Percentiles rank a stretch among this genome's conserved stretches.
phyloP scores from a whole-genome alignment of 2,113 vertebrate genomes.

The Saguinus midas region DNA sequence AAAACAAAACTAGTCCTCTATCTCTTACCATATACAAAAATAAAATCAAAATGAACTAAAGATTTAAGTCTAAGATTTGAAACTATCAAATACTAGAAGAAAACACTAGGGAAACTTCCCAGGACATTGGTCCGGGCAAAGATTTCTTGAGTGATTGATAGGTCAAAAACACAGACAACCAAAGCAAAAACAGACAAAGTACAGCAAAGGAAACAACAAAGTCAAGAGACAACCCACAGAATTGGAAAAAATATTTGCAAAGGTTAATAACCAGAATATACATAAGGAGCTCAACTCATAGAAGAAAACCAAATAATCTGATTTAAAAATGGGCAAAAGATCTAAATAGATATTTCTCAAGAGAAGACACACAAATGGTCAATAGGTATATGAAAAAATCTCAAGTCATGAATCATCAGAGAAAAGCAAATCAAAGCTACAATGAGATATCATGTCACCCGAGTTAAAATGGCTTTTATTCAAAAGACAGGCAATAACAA shows the following conservation, averaged over 20 bases:
- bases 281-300: not conserved
- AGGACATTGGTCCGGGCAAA: not conserved
- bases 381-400: not conserved
- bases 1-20: not conserved
- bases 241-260: not conserved
- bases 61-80: not conserved
- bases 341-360: not conserved
- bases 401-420: not conserved
- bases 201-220: not conserved
- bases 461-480: not conserved
- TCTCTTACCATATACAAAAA: not conserved
- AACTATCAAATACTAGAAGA: not conserved
- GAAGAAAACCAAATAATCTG: not conserved
- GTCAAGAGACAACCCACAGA: not conserved
- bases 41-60: not conserved
- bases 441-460: not conserved
- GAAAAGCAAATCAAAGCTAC: not conserved
- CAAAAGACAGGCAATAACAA: not conserved
- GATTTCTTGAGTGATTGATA: not conserved
- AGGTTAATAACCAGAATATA: not conserved
- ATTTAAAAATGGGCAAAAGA: not conserved
- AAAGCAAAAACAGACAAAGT: not conserved
- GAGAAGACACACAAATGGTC: not conserved
- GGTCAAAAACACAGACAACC: not conserved
- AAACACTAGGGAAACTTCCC: not conserved